A percentile compares a stretch with the other conserved stretches of the same genome.
These are phyloP conservation scores for Ciconia nigra DNA, from an alignment of 2,797 vertebrate genomes.

Conservation along the genomic window DNA sequence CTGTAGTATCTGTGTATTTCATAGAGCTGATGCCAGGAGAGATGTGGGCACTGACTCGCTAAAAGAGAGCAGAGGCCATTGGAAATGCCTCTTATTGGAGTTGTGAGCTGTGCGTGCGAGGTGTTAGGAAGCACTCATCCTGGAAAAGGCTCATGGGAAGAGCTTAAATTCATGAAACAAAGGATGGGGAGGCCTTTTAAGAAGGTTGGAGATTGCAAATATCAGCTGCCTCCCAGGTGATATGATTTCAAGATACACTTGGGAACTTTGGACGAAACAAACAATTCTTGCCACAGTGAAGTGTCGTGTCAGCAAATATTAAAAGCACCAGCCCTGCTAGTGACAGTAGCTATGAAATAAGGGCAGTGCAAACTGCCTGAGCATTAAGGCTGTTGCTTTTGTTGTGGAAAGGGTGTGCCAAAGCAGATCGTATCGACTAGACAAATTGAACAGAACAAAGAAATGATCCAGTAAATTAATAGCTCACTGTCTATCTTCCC, in stretches of 20 bases:
- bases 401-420: not conserved
- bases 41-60: not conserved
- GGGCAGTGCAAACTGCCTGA: not conserved
- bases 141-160: not conserved
- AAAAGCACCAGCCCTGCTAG: not conserved
- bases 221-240: not conserved
- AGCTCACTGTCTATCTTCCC: not conserved
- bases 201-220: not conserved
- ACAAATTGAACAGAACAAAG: not conserved
- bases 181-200: not conserved
- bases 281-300: not conserved
- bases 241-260: not conserved
- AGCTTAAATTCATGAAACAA: not conserved
- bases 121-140: not conserved
- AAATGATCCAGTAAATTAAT: not conserved
- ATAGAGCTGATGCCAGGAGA: not conserved
- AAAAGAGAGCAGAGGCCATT: not conserved
- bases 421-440: not conserved
- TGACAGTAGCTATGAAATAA: not conserved
- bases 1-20: not conserved
- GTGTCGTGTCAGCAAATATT: not conserved
- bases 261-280: not conserved
- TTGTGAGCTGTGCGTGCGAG: rapidly evolving
- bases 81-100: not conserved
- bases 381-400: not conserved